A percentile compares a stretch with the other conserved stretches of the same genome.
Evolutionary conservation across 2,888 invertebrate genomes (phyloP).

Genomic region (Digitonthophagus gazella): DNA sequence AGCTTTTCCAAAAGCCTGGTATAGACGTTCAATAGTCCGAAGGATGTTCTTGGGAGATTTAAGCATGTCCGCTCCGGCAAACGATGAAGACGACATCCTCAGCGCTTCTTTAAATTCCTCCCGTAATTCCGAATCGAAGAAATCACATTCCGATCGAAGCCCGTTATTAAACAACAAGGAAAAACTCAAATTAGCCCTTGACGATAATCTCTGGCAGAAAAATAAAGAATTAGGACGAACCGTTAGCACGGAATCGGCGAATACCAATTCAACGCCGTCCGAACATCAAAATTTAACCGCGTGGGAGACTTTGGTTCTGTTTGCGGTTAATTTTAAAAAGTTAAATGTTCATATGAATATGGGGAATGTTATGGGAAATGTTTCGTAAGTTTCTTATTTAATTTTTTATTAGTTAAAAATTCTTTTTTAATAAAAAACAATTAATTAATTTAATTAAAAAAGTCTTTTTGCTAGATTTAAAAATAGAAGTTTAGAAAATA

Average conservation of each 20-base stretch:
- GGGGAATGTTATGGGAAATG: conserved; percentile 99
- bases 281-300: conserved; percentile 69
- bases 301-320: conserved; percentile 95
- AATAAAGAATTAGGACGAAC: conserved; percentile 59
- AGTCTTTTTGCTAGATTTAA: too few relatives aligned
- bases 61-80: conserved; percentile 56
- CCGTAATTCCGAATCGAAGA: conserved; percentile 22
- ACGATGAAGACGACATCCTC: conserved; percentile 43
- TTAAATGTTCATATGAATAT: conserved; percentile 98
- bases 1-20: conserved; percentile 99
- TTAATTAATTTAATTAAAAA: too few relatives aligned
- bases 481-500: too few relatives aligned
- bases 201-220: conserved; percentile 52
- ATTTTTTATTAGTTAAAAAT: neutral
- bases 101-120: conserved; percentile 30
- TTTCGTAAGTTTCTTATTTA: conserved; percentile 63
- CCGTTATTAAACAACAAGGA: conserved; percentile 55
- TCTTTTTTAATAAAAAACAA: neutral
- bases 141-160: conserved; percentile 42
- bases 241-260: conserved; percentile 56
- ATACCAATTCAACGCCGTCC: conserved; percentile 55
- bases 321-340: conserved; percentile 93
- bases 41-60: conserved; percentile 92
- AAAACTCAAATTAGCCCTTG: conserved; percentile 57
- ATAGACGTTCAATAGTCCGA: conserved; percentile 88